These are phyloP conservation scores for Amia ocellicauda DNA, from an alignment of 2,113 vertebrate species.

Conservation along the genomic window DNA sequence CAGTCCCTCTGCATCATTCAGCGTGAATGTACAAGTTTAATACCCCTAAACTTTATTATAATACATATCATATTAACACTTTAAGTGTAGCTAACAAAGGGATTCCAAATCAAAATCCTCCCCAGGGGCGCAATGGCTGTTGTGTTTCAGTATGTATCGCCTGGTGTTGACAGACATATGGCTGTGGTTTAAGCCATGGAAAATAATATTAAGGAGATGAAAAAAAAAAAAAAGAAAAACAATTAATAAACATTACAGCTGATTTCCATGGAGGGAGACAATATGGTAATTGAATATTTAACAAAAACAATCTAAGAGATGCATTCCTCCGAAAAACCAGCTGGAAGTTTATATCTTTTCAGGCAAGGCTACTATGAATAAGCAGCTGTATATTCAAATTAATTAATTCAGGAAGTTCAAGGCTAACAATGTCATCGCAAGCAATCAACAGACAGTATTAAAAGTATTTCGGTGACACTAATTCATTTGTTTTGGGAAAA, in stretches of 20 bases:
- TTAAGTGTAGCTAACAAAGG: constrained; percentile 38
- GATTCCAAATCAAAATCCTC: constrained; percentile 37
- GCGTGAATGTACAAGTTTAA: constrained; percentile 7
- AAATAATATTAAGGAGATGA: constrained; percentile 17
- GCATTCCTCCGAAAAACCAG: no score
- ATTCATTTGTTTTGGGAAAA: constrained; percentile 41
- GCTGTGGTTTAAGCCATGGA: constrained; percentile 28
- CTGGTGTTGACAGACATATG: constrained; percentile 35
- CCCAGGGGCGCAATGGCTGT: constrained; percentile 31
- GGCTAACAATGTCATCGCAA: not conserved
- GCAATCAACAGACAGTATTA: constrained; percentile 9
- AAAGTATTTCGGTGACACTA: constrained; percentile 47
- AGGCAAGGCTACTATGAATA: no score
- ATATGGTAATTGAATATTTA: no score
- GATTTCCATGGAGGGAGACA: no score
- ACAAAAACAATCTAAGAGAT: no score
- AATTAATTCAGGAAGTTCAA: not conserved
- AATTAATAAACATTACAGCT: no score
- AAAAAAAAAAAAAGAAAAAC: no score
- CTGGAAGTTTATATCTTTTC: no score
- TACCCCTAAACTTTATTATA: not conserved
- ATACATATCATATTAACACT: constrained; percentile 26
- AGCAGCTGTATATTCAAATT: no score
- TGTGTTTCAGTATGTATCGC: constrained; percentile 34
- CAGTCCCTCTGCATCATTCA: constrained; percentile 4